These are phyloP conservation scores for Rutilus rutilus DNA, from an alignment of 2,113 vertebrate genomes.

Conservation along the genomic window DNA sequence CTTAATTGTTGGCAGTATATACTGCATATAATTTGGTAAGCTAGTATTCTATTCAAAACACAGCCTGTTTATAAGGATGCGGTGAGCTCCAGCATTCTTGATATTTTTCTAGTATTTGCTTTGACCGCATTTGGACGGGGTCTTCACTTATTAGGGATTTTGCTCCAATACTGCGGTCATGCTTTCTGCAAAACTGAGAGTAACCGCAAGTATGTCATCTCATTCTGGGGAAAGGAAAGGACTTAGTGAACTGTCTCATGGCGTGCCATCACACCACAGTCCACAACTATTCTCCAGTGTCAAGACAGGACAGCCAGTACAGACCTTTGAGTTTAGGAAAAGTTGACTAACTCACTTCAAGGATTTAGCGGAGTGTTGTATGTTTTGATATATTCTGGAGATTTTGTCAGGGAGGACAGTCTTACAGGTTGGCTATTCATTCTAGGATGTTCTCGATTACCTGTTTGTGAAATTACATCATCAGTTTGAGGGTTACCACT, in stretches of 20 bases:
- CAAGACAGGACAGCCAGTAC: background rate
- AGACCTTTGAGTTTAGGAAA: background rate
- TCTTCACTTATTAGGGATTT: conserved; percentile 48
- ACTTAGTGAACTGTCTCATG: conserved; percentile 13
- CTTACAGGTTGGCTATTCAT: background rate
- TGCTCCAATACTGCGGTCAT: conserved; percentile 37
- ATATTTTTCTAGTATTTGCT: conserved; percentile 38
- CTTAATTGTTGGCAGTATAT: background rate
- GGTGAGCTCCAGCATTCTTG: conserved; percentile 16
- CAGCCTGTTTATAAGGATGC: background rate
- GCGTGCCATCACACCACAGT: conserved; percentile 26
- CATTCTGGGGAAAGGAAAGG: background rate
- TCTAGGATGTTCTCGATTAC: background rate
- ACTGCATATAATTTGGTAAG: background rate
- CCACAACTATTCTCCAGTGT: conserved; percentile 26
- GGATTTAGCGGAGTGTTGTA: background rate
- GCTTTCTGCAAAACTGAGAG: conserved; percentile 46
- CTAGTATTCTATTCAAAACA: background rate
- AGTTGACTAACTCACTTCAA: background rate
- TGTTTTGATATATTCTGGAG: background rate
- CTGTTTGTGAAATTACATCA: conserved; percentile 26
- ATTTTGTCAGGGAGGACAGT: background rate
- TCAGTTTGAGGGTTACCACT: conserved; percentile 26
- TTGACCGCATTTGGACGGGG: conserved; percentile 30
- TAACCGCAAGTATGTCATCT: conserved; percentile 35